phyloP scores from a whole-genome alignment of 1,140 invertebrate species.

The Cydia splendana region DNA sequence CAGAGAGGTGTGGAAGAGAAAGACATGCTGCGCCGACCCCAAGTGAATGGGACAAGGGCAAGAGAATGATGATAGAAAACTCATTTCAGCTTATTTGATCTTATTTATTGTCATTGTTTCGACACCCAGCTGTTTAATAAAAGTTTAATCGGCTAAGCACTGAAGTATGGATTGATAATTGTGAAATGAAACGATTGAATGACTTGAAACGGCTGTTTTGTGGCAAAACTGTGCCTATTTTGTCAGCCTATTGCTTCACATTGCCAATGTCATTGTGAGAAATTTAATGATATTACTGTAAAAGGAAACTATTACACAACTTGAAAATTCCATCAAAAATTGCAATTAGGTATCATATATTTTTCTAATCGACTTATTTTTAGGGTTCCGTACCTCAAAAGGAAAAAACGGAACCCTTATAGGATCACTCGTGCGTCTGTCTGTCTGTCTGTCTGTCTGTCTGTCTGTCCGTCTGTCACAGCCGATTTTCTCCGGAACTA shows the following conservation, averaged over 20 bases:
- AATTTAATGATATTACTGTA: neutral
- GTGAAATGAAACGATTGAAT: slow-evolving; percentile 31
- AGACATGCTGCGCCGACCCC: too few species aligned
- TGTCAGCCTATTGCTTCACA: slow-evolving; percentile 11
- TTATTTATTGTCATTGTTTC: neutral
- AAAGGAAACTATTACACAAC: neutral
- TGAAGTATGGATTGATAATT: slow-evolving; percentile 30
- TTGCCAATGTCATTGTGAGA: slow-evolving; percentile 25
- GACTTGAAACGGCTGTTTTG: slow-evolving; percentile 11
- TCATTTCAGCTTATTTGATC: neutral
- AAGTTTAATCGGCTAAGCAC: slow-evolving; percentile 7
- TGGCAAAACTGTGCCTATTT: slow-evolving; percentile 25
- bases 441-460: too few species aligned
- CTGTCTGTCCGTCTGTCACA: too few species aligned
- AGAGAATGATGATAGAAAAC: too few species aligned
- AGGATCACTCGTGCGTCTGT: too few species aligned
- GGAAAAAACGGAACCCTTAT: too few species aligned
- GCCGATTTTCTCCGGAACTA: too few species aligned
- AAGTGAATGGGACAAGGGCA: too few species aligned
- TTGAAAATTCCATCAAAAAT: neutral
- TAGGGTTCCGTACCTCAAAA: too few species aligned
- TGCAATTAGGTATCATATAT: too few species aligned
- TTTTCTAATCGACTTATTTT: too few species aligned
- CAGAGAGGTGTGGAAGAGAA: too few species aligned
- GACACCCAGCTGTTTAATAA: slow-evolving; percentile 6